These are phyloP conservation scores for Echeneis naucrates DNA, from an alignment of 2,797 vertebrate species.

Conservation along the genomic window DNA sequence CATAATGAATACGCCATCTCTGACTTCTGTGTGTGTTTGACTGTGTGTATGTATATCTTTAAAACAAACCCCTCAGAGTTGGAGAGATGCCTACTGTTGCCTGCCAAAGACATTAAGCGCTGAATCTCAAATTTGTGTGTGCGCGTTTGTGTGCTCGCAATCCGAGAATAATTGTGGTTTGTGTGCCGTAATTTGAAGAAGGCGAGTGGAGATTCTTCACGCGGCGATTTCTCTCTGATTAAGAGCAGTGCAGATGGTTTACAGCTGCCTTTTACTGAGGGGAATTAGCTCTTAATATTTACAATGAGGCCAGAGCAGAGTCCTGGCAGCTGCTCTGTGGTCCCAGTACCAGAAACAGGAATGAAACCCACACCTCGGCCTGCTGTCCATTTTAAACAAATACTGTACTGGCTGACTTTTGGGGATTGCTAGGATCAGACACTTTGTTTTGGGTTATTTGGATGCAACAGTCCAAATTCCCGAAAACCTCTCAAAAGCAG, in stretches of 20 bases:
- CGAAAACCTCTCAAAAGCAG: too few species aligned
- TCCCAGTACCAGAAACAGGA: constrained; percentile 42
- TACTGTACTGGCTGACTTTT: constrained; percentile 5
- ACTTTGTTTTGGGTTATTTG: constrained; percentile 21
- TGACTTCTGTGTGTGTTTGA: constrained; percentile 43
- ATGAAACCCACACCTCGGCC: constrained; percentile 42
- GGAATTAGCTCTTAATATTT: constrained; percentile 89
- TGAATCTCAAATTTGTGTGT: constrained; percentile 69
- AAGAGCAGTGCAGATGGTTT: constrained; percentile 84
- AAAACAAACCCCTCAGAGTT: constrained; percentile 78
- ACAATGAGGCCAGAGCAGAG: constrained; percentile 82
- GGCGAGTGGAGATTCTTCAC: constrained; percentile 81
- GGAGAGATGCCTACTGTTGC: constrained; percentile 72
- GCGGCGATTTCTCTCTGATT: constrained; percentile 85
- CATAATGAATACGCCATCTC: constrained; percentile 80
- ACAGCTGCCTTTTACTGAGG: constrained; percentile 87
- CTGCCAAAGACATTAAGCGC: constrained; percentile 82
- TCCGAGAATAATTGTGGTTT: constrained; percentile 60
- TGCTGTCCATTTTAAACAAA: constrained; percentile 37
- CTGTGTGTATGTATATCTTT: constrained; percentile 37
- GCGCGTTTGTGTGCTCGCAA: constrained; percentile 13
- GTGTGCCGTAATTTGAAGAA: constrained; percentile 81
- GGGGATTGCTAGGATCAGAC: constrained; percentile 14
- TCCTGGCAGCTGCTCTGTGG: constrained; percentile 63
- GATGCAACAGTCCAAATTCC: too few species aligned